Percentiles rank a stretch among this genome's conserved stretches.
Evolutionary conservation across 2,113 vertebrate species (phyloP).

Genomic region (Salvelinus namaycush): DNA sequence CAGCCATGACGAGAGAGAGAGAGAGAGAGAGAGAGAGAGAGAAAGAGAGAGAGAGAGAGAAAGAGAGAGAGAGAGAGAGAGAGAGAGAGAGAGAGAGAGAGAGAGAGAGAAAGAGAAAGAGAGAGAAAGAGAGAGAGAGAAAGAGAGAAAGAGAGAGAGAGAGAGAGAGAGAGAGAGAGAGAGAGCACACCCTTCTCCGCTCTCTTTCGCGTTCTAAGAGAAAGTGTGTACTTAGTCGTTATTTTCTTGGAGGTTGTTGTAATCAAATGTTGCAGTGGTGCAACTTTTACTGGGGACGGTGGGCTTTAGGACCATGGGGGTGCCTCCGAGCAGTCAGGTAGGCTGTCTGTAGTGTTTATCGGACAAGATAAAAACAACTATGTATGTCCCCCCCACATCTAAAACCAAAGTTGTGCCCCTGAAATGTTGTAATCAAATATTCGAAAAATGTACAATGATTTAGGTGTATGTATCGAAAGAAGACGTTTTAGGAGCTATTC

Average conservation of each 20-base stretch:
- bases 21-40: constrained; percentile 3
- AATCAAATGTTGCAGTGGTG: constrained; percentile 38
- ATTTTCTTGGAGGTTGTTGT: constrained; percentile 21
- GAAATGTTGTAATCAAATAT: background rate
- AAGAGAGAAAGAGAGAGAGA: constrained; percentile 16
- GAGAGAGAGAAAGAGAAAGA: too few relatives aligned
- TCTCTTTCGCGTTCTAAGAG: constrained; percentile 8
- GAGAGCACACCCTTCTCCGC: background rate
- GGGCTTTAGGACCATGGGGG: too few relatives aligned
- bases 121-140: constrained; percentile 7
- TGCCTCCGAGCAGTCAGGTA: too few relatives aligned
- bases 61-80: too few relatives aligned
- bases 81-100: too few relatives aligned
- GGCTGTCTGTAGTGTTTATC: too few relatives aligned
- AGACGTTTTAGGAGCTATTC: too few relatives aligned
- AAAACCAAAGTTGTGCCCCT: too few relatives aligned
- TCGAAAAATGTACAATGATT: constrained; percentile 49
- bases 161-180: constrained; percentile 14
- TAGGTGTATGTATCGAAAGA: background rate
- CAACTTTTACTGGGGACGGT: constrained; percentile 2
- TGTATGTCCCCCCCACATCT: too few relatives aligned
- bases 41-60: too few relatives aligned
- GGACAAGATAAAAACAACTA: too few relatives aligned
- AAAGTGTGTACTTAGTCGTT: too few relatives aligned
- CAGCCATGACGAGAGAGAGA: constrained; percentile 24